Conservation (phyloP, 1,140 invertebrate species). For the Aphelenchoides avenae region DNA sequence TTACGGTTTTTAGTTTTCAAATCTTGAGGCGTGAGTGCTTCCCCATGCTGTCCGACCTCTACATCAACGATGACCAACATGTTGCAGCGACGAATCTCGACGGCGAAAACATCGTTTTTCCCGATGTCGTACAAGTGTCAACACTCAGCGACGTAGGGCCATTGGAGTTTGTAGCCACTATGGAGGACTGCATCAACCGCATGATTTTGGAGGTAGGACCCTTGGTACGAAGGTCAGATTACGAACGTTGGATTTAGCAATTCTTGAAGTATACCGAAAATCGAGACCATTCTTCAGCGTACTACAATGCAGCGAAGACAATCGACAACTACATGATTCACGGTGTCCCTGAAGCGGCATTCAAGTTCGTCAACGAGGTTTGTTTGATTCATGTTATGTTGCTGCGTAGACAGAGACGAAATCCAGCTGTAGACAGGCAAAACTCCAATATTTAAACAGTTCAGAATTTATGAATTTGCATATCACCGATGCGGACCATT, state of each 20-base stretch:
- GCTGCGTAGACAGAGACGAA: no score
- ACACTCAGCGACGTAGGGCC: slow-evolving; percentile 25
- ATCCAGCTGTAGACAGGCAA: no score
- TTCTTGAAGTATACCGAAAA: slow-evolving; percentile 21
- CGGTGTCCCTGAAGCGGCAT: slow-evolving; percentile 7
- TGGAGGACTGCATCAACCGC: slow-evolving; percentile 21
- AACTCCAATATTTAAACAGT: no score
- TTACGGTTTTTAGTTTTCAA: slow-evolving; percentile 14
- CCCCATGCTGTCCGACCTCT: slow-evolving; percentile 20
- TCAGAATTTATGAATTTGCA: no score
- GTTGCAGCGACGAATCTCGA: slow-evolving; percentile 28
- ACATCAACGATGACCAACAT: slow-evolving; percentile 25
- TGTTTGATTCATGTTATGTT: not conserved
- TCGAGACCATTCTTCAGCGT: slow-evolving; percentile 11
- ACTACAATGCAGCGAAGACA: slow-evolving; percentile 17
- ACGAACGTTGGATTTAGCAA: not conserved
- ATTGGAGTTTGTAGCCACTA: slow-evolving; percentile 1
- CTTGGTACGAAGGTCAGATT: slow-evolving; percentile 9
- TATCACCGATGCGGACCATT: no score
- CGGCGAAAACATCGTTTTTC: slow-evolving; percentile 23
- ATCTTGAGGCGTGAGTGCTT: slow-evolving; percentile 35
- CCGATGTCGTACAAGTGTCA: slow-evolving; percentile 17
- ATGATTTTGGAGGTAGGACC: slow-evolving; percentile 31
- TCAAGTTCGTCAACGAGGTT: slow-evolving; percentile 18
- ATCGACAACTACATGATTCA: slow-evolving; percentile 27